Percentiles rank a stretch among this genome's conserved stretches.
Conservation (phyloP, 2,888 invertebrate genomes). For the Meandrusa payeni region DNA sequence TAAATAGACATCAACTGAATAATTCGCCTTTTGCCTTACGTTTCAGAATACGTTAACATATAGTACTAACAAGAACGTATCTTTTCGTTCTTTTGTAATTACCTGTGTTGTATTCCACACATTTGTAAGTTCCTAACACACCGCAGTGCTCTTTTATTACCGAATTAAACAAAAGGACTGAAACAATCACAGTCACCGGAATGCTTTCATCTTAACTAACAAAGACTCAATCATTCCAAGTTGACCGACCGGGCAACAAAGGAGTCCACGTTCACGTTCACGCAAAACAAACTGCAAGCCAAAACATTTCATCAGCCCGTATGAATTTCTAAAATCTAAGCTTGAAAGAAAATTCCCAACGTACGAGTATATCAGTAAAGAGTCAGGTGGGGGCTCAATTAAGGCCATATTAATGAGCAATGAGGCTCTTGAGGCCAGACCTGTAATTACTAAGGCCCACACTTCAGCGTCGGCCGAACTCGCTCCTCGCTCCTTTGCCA, state of each 20-base stretch:
- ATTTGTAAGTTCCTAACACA: too few relatives aligned
- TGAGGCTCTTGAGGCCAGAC: slow-evolving; percentile 34
- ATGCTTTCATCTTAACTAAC: too few relatives aligned
- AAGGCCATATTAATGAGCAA: slow-evolving; percentile 39
- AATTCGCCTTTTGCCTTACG: too few relatives aligned
- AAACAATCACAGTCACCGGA: too few relatives aligned
- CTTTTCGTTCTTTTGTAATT: too few relatives aligned
- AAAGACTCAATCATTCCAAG: too few relatives aligned
- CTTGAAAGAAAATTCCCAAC: slow-evolving; percentile 18
- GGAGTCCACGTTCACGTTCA: not conserved
- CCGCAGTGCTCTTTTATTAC: too few relatives aligned
- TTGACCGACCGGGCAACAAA: not conserved
- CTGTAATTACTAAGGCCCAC: slow-evolving; percentile 35
- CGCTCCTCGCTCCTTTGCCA: slow-evolving; percentile 27
- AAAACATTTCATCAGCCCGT: slow-evolving; percentile 3
- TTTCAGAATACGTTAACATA: too few relatives aligned
- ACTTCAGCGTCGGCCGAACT: slow-evolving; percentile 26
- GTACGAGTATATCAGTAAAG: slow-evolving; percentile 15
- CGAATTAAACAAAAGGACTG: too few relatives aligned
- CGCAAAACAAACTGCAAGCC: slow-evolving; percentile 6
- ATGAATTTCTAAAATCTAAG: slow-evolving; percentile 21
- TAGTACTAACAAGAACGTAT: too few relatives aligned
- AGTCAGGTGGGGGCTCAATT: slow-evolving; percentile 27
- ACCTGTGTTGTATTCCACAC: too few relatives aligned
- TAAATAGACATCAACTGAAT: too few relatives aligned